Evolutionary conservation across 2,797 vertebrate genomes (phyloP).

Genomic region (Cichlasoma orientale): DNA sequence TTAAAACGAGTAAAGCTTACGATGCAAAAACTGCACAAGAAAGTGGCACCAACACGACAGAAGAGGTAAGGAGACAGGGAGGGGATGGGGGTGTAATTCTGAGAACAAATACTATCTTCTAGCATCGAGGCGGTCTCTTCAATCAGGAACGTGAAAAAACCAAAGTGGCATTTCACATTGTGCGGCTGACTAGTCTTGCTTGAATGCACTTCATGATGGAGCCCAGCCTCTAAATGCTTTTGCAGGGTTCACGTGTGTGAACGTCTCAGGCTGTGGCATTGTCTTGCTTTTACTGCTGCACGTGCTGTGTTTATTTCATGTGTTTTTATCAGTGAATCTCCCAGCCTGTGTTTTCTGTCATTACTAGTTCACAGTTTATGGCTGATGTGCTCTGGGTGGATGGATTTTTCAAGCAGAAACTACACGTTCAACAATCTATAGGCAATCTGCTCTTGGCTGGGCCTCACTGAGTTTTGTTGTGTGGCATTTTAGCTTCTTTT

Average conservation of each 20-base stretch:
- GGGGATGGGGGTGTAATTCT: not conserved
- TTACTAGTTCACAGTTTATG: constrained; percentile 22
- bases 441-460: constrained; percentile 43
- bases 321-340: constrained; percentile 38
- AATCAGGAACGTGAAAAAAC: constrained; percentile 37
- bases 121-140: constrained; percentile 27
- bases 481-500: constrained; percentile 25
- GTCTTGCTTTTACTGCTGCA: not conserved
- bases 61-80: not conserved
- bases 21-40: not conserved
- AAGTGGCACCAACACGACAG: not conserved
- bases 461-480: constrained; percentile 27
- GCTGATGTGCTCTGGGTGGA: constrained; percentile 12
- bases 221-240: constrained; percentile 23
- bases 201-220: constrained; percentile 41
- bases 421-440: constrained; percentile 39
- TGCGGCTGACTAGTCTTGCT: constrained; percentile 49
- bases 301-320: constrained; percentile 35
- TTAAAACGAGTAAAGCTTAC: not conserved
- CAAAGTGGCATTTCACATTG: constrained; percentile 41
- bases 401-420: constrained; percentile 36
- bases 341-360: constrained; percentile 22
- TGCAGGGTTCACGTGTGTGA: constrained; percentile 1
- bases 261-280: not conserved
- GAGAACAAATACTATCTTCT: constrained; percentile 28